A percentile compares a stretch with the other conserved stretches of the same genome.
Conservation (phyloP, 1,140 invertebrate genomes). For the Choristoneura fumiferana region DNA sequence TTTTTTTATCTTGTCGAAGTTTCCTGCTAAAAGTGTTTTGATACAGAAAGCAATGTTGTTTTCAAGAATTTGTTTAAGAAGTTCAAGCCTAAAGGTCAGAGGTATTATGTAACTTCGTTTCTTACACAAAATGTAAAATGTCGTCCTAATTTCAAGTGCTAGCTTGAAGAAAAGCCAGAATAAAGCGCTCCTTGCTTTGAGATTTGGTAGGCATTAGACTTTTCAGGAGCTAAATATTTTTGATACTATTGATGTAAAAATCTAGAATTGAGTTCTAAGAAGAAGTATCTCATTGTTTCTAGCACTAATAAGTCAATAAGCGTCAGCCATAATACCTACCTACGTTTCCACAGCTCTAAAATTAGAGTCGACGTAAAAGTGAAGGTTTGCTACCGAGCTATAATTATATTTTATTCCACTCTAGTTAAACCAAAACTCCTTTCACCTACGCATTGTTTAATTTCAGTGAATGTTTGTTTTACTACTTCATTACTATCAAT, state of each 20-base stretch:
- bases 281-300: no score
- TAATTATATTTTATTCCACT: not conserved
- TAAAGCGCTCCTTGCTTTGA: not conserved
- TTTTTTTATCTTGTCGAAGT: no score
- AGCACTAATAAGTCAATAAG: no score
- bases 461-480: not conserved
- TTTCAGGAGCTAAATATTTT: no score
- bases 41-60: no score
- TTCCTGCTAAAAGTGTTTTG: no score
- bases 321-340: no score
- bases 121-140: constrained; percentile 7
- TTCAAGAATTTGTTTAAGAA: not conserved
- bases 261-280: no score
- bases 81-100: not conserved
- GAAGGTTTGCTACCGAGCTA: not conserved
- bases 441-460: constrained; percentile 2
- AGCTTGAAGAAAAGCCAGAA: not conserved
- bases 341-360: not conserved
- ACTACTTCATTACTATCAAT: no score
- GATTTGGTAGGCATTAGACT: not conserved
- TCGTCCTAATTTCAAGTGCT: constrained; percentile 9
- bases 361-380: not conserved
- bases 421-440: not conserved
- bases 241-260: no score
- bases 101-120: not conserved